These are phyloP conservation scores for Pseudomugil gertrudae DNA, from an alignment of 2,797 vertebrate genomes.

Conservation along the genomic window DNA sequence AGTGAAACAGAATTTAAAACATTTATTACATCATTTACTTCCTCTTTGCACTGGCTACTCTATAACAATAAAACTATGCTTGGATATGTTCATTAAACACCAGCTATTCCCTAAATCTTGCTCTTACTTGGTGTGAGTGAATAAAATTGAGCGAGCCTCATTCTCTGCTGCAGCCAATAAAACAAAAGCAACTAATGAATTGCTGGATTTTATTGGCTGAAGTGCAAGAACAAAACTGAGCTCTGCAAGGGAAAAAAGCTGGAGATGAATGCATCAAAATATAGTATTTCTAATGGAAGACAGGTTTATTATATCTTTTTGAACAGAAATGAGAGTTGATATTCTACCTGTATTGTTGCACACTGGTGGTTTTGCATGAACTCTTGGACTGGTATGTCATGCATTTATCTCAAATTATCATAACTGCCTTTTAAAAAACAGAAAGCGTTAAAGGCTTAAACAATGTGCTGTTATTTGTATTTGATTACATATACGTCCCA, in stretches of 20 bases:
- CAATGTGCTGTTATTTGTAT: neutral
- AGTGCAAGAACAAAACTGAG: slow-evolving; percentile 16
- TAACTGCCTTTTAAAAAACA: slow-evolving; percentile 26
- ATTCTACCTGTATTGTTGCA: slow-evolving; percentile 26
- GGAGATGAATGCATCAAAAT: slow-evolving; percentile 20
- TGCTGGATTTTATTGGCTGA: slow-evolving; percentile 49
- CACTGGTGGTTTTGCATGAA: slow-evolving; percentile 5
- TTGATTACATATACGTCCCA: too few species aligned
- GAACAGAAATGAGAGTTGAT: slow-evolving; percentile 29
- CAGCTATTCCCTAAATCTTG: slow-evolving; percentile 33
- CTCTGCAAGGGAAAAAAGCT: slow-evolving; percentile 20
- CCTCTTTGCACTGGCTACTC: slow-evolving; percentile 20
- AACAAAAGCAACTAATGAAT: slow-evolving; percentile 50
- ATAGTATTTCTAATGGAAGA: slow-evolving; percentile 32
- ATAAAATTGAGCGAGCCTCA: slow-evolving; percentile 17
- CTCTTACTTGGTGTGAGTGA: slow-evolving; percentile 26
- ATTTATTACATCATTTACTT: slow-evolving; percentile 26
- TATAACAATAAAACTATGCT: slow-evolving; percentile 24
- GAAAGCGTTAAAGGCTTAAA: neutral
- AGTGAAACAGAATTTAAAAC: slow-evolving; percentile 22
- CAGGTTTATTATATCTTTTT: slow-evolving; percentile 32
- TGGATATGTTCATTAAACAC: slow-evolving; percentile 32
- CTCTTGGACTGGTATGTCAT: neutral
- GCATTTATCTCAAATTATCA: slow-evolving; percentile 25
- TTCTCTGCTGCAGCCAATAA: slow-evolving; percentile 42